Conservation (phyloP, 53 echinoderm and acorn worm species). For the Arbacia lixula region DNA sequence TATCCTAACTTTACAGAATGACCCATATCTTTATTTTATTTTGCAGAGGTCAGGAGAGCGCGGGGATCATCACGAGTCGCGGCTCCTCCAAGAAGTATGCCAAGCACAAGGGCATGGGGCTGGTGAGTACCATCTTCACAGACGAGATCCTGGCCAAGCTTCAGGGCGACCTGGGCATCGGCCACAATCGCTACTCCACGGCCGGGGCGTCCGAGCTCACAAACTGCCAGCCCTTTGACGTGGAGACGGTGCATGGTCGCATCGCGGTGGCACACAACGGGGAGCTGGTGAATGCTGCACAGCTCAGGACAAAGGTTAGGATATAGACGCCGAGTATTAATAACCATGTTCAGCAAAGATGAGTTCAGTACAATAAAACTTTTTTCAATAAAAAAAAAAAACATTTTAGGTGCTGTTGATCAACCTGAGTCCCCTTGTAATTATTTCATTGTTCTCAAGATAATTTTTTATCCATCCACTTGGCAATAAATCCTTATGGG, state of each 20-base stretch:
- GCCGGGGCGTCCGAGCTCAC: conserved; percentile 88
- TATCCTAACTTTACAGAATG: no score
- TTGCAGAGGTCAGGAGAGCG: conserved; percentile 98
- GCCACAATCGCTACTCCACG: conserved; percentile 98
- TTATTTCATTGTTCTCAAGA: no score
- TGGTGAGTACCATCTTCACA: conserved; percentile 86
- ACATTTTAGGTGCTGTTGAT: no score
- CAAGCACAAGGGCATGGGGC: conserved; percentile 96
- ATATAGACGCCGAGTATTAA: neutral
- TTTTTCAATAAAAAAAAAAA: no score
- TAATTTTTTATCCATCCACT: no score
- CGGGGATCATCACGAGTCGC: conserved; percentile 90
- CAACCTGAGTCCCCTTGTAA: no score
- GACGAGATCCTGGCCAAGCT: conserved; percentile 78
- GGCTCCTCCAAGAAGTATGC: conserved; percentile 66
- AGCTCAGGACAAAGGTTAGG: conserved; percentile 76
- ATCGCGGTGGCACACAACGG: conserved; percentile 97
- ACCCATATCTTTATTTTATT: no score
- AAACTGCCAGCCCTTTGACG: conserved; percentile 98
- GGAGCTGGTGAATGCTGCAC: conserved; percentile 85
- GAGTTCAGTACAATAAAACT: no score
- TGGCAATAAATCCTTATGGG: no score
- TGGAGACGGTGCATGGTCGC: conserved; percentile 93
- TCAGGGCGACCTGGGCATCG: conserved; percentile 87
- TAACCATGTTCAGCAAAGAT: neutral